phyloP scores from a whole-genome alignment of 2,113 vertebrate species.

The Oncorhynchus mykiss region DNA sequence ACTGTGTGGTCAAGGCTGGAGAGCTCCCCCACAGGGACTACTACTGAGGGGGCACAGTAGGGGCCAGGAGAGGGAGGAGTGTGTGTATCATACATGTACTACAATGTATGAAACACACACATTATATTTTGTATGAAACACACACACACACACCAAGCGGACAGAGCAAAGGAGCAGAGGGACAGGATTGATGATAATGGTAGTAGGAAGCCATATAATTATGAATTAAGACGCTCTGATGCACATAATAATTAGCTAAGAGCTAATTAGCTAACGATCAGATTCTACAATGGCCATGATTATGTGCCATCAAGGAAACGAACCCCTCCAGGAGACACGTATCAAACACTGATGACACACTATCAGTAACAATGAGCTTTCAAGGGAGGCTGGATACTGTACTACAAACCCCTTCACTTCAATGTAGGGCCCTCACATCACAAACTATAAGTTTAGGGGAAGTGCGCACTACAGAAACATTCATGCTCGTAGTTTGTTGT shows the following conservation, averaged over 20 bases:
- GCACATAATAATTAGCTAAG: slow-evolving; percentile 48
- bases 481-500: slow-evolving; percentile 11
- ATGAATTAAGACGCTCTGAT: slow-evolving; percentile 36
- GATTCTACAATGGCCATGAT: slow-evolving; percentile 34
- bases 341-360: slow-evolving; percentile 38
- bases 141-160: too few species aligned
- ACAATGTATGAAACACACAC: background rate
- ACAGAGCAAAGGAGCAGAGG: background rate
- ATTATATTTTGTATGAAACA: background rate
- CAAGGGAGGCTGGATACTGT: slow-evolving; percentile 11
- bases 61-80: slow-evolving; percentile 10
- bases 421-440: slow-evolving; percentile 19
- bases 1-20: slow-evolving; percentile 56
- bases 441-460: background rate
- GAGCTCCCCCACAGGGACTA: slow-evolving; percentile 53
- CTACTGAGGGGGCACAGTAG: slow-evolving; percentile 13
- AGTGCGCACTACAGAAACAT: too few species aligned
- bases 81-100: slow-evolving; percentile 9
- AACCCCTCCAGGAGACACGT: slow-evolving; percentile 30
- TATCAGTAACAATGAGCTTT: slow-evolving; percentile 25
- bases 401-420: slow-evolving; percentile 32
- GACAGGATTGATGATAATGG: slow-evolving; percentile 4
- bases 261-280: slow-evolving; percentile 54
- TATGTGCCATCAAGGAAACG: slow-evolving; percentile 46
- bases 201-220: slow-evolving; percentile 35